phyloP scores from a whole-genome alignment of 2,797 vertebrate genomes.

The Alcedo atthis region DNA sequence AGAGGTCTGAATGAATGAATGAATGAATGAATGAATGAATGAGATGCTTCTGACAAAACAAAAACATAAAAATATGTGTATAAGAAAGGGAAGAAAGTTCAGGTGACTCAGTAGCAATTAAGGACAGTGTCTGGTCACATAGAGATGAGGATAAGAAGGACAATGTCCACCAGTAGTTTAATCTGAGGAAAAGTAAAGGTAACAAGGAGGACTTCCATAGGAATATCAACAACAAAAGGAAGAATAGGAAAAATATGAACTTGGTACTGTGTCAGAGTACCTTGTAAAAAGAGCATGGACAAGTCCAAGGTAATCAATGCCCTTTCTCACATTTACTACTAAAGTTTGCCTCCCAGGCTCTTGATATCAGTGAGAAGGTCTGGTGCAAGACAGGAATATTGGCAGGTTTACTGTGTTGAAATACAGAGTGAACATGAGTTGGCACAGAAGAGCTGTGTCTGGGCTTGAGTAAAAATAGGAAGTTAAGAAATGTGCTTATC shows the following conservation, averaged over 20 bases:
- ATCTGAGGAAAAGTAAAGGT: background rate
- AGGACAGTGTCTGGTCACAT: background rate
- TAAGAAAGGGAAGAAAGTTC: background rate
- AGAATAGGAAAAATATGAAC: background rate
- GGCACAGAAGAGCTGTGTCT: background rate
- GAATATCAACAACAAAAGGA: background rate
- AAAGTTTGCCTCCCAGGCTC: background rate
- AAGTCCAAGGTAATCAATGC: rapidly evolving
- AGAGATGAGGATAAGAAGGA: background rate
- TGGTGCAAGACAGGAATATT: background rate
- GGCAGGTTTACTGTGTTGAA: background rate
- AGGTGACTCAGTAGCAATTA: background rate
- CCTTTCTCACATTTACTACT: background rate
- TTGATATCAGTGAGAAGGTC: background rate
- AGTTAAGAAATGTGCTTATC: background rate
- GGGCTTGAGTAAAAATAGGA: background rate
- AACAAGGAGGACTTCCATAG: background rate
- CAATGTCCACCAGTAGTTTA: background rate
- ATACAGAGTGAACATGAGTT: background rate
- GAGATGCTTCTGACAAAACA: background rate
- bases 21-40: too few species aligned
- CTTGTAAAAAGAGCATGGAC: background rate
- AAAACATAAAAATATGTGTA: background rate
- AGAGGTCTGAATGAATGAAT: background rate
- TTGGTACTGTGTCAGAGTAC: background rate